Conservation (phyloP, 92 coral and sea anemone species). For the Pocillopora meandrina region DNA sequence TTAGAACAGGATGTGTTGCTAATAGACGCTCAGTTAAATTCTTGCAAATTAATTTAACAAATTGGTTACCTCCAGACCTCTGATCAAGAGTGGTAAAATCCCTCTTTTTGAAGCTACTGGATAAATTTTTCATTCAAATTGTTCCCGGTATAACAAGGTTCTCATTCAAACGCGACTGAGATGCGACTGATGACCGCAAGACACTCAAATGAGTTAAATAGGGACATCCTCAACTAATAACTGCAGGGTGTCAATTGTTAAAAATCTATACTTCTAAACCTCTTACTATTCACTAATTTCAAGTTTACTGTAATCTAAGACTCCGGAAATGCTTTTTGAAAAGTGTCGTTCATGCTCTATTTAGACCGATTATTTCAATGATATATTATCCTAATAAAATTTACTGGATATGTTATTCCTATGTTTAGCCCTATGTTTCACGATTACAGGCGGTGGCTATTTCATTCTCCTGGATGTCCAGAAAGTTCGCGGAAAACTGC, state of each 20-base stretch:
- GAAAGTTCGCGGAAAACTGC: no score
- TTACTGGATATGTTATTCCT: no score
- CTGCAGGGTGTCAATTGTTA: conserved; percentile 30
- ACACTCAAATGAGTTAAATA: conserved; percentile 5
- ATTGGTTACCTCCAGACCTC: conserved; percentile 8
- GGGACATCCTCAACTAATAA: background rate
- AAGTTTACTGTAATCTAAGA: conserved; percentile 16
- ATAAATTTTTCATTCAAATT: background rate
- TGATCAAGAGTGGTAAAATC: no score
- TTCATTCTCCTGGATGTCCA: no score
- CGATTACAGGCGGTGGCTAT: no score
- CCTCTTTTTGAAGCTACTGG: background rate
- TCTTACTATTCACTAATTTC: conserved; percentile 8
- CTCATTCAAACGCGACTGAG: background rate
- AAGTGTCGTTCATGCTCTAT: background rate
- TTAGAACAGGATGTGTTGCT: background rate
- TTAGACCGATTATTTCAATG: background rate
- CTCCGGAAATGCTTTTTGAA: conserved; percentile 35
- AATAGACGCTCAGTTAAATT: background rate
- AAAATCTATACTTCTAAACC: conserved; percentile 9
- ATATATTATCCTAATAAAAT: no score
- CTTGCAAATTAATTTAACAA: background rate
- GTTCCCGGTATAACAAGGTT: background rate
- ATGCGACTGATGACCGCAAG: conserved; percentile 5
- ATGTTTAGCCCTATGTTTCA: no score